A percentile compares a stretch with the other conserved stretches of the same genome.
Evolutionary conservation across 2,888 invertebrate genomes (phyloP).

Genomic region (Aporophyla nigra): DNA sequence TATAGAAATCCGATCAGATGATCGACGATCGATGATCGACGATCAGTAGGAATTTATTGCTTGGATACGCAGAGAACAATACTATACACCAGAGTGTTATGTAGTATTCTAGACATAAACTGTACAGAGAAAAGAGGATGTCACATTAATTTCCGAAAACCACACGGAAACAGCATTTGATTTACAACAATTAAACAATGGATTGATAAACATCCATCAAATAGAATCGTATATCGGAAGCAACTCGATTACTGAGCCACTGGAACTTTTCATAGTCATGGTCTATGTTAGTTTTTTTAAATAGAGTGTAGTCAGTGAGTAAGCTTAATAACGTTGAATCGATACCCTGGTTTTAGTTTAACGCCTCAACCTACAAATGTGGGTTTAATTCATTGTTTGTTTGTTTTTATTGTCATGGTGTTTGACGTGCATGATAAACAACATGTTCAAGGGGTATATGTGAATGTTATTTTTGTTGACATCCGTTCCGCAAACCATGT

Average conservation of each 20-base stretch:
- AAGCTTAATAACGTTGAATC: slow-evolving; percentile 52
- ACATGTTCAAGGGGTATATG: slow-evolving; percentile 12
- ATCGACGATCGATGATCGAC: not conserved
- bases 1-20: not conserved
- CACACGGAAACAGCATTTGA: not conserved
- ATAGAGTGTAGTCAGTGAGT: slow-evolving; percentile 19
- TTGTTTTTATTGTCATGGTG: slow-evolving; percentile 42
- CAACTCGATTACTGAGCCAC: slow-evolving; percentile 45
- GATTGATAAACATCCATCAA: slow-evolving; percentile 41
- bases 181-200: slow-evolving; percentile 30
- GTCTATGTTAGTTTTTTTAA: slow-evolving; percentile 37
- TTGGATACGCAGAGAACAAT: not conserved
- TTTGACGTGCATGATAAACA: slow-evolving; percentile 36
- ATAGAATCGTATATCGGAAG: slow-evolving; percentile 30
- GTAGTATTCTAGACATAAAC: no score
- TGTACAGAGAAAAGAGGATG: not conserved
- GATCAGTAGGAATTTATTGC: not conserved
- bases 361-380: slow-evolving; percentile 42
- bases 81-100: no score
- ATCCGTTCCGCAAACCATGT: slow-evolving; percentile 37
- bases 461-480: slow-evolving; percentile 27
- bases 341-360: slow-evolving; percentile 65
- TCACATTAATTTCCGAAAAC: slow-evolving; percentile 15
- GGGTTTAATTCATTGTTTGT: slow-evolving; percentile 35
- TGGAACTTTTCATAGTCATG: slow-evolving; percentile 44